phyloP scores from a whole-genome alignment of 2,797 vertebrate genomes.

The Notolepis coatsorum region DNA sequence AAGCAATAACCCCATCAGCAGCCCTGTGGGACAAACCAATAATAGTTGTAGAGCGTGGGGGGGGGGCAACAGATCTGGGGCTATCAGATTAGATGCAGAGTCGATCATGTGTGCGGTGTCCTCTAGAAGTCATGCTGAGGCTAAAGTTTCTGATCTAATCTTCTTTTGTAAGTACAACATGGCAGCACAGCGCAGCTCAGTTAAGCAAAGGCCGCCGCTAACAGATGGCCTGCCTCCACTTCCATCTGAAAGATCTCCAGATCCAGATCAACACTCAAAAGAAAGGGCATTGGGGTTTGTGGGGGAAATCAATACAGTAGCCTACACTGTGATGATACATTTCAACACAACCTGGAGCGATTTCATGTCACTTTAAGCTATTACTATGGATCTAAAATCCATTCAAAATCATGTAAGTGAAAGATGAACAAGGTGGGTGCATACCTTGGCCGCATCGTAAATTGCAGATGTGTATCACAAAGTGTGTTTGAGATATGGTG shows the following conservation, averaged over 20 bases:
- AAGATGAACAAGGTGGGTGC: too few species aligned
- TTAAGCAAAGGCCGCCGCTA: conserved; percentile 22
- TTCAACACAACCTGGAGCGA: too few species aligned
- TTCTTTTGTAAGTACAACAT: conserved; percentile 31
- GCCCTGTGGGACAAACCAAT: background rate
- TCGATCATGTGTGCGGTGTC: background rate
- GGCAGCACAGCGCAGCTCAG: conserved; percentile 12
- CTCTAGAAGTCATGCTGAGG: conserved; percentile 22
- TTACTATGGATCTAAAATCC: too few species aligned
- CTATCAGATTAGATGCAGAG: background rate
- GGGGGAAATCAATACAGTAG: too few species aligned
- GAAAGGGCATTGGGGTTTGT: background rate
- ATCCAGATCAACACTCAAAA: conserved; percentile 5
- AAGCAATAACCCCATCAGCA: background rate
- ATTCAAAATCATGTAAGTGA: too few species aligned
- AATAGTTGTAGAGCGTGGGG: background rate
- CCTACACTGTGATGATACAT: too few species aligned
- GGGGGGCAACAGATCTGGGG: background rate
- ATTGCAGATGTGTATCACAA: too few species aligned
- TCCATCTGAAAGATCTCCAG: conserved; percentile 9
- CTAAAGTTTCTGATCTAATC: conserved; percentile 41
- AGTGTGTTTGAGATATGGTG: too few species aligned
- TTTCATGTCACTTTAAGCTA: too few species aligned
- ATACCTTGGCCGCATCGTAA: too few species aligned
- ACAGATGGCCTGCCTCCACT: conserved; percentile 38